A percentile compares a stretch with the other conserved stretches of the same genome.
phyloP scores from a whole-genome alignment of 2,888 invertebrate genomes.

The Drosophila lacicola region DNA sequence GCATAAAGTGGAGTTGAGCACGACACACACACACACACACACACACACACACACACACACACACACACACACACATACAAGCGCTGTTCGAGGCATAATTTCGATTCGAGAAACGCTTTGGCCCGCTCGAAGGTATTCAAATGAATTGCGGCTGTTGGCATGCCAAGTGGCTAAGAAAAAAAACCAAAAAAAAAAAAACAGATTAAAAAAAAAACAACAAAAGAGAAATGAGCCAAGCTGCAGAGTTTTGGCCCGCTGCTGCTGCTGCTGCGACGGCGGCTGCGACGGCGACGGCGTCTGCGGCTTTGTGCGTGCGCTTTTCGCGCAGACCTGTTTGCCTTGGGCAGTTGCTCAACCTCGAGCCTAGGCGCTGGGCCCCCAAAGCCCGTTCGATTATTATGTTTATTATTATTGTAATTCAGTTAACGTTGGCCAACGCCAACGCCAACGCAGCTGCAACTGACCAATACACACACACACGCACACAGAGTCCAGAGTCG shows the following conservation, averaged over 20 bases:
- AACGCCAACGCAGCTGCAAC: conserved; percentile 68
- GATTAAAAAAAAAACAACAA: neutral
- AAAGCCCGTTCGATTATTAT: conserved; percentile 59
- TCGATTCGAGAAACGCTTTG: conserved; percentile 62
- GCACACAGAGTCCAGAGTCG: neutral
- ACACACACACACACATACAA: neutral
- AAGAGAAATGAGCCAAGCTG: conserved; percentile 38
- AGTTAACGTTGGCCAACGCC: conserved; percentile 60
- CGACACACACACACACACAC: conserved; percentile 27
- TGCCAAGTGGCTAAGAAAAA: conserved; percentile 50
- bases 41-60: conserved; percentile 21
- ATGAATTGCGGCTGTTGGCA: conserved; percentile 61
- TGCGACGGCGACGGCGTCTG: neutral
- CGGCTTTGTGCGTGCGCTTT: conserved; percentile 33
- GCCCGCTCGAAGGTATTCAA: conserved; percentile 63
- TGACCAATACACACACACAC: conserved; percentile 11
- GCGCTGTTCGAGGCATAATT: conserved; percentile 45
- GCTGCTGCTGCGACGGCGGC: neutral
- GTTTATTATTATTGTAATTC: conserved; percentile 66
- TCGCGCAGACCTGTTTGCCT: conserved; percentile 82
- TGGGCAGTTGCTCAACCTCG: conserved; percentile 78
- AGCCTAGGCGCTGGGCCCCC: conserved; percentile 36
- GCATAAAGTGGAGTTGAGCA: conserved; percentile 45
- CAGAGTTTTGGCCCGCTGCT: conserved; percentile 3
- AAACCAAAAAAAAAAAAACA: conserved; percentile 1